A percentile compares a stretch with the other conserved stretches of the same genome.
Evolutionary conservation across 2,888 invertebrate genomes (phyloP).

Genomic region (Sarcophaga variegata): DNA sequence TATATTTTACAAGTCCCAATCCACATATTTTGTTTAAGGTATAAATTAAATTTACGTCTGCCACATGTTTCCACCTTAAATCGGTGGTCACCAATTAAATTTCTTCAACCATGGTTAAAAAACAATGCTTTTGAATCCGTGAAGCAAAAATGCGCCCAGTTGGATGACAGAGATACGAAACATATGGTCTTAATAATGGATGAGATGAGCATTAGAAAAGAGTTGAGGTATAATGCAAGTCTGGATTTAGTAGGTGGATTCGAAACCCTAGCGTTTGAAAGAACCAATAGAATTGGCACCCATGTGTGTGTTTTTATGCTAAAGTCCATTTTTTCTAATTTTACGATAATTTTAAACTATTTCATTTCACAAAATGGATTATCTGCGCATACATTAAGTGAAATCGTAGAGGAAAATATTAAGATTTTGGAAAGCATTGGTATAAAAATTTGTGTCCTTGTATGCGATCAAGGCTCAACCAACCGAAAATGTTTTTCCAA

Average conservation of each 20-base stretch:
- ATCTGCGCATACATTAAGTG: conserved; percentile 31
- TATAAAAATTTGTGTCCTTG: conserved; percentile 11
- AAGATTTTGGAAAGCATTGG: conserved; percentile 31
- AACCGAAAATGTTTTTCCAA: neutral
- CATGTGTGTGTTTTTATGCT: conserved; percentile 44
- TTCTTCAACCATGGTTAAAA: neutral
- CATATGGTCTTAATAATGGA: conserved; percentile 9
- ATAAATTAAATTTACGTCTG: too few relatives aligned
- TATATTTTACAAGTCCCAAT: too few relatives aligned
- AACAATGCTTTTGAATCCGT: neutral
- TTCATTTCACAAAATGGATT: conserved; percentile 51
- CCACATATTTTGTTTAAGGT: too few relatives aligned
- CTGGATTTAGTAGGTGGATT: neutral
- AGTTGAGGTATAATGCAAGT: conserved; percentile 9
- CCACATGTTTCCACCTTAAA: too few relatives aligned
- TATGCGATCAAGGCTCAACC: conserved; percentile 2
- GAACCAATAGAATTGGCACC: neutral
- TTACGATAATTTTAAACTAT: conserved; percentile 51
- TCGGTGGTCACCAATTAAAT: too few relatives aligned
- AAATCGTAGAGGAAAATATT: conserved; percentile 47
- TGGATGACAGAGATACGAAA: neutral
- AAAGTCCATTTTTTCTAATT: conserved; percentile 55
- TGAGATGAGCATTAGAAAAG: conserved; percentile 12
- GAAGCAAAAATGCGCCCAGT: too few relatives aligned
- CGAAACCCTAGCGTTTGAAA: too few relatives aligned